These are phyloP conservation scores for Ispidina picta DNA, from an alignment of 2,797 vertebrate genomes.

Conservation along the genomic window DNA sequence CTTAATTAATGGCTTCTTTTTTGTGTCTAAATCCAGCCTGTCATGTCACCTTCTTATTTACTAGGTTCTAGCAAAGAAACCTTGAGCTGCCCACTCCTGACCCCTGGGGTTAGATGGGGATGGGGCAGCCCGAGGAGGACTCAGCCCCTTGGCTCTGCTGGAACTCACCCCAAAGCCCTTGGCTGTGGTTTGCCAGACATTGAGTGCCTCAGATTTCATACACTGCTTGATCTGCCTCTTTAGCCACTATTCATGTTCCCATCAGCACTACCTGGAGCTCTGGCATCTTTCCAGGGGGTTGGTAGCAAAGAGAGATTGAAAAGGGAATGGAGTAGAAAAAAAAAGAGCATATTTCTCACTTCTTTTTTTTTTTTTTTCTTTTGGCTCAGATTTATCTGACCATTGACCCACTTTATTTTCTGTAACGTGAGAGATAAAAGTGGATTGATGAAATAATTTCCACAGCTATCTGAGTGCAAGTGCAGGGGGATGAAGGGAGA, in stretches of 20 bases:
- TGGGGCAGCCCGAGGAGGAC: background rate
- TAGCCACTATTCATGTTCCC: constrained; percentile 48
- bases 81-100: background rate
- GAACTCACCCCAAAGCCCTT: constrained; percentile 47
- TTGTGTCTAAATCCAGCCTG: background rate
- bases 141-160: background rate
- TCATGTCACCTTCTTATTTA: background rate
- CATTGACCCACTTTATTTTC: constrained; percentile 27
- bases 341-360: background rate
- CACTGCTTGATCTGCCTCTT: constrained; percentile 40
- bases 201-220: constrained; percentile 46
- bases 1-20: background rate
- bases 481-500: background rate
- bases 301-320: constrained; percentile 4
- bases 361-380: background rate
- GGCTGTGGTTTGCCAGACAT: constrained; percentile 35
- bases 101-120: background rate
- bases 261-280: background rate
- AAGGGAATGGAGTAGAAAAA: background rate
- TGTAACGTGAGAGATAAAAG: background rate
- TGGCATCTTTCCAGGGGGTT: background rate
- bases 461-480: background rate
- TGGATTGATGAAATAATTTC: constrained; percentile 3
- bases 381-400: constrained; percentile 12
- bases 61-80: background rate